Evolutionary conservation across 2,113 vertebrate genomes (phyloP), one percentile per base, ranked within the genome.

Genomic region (Acrocephalus arundinaceus): DNA sequence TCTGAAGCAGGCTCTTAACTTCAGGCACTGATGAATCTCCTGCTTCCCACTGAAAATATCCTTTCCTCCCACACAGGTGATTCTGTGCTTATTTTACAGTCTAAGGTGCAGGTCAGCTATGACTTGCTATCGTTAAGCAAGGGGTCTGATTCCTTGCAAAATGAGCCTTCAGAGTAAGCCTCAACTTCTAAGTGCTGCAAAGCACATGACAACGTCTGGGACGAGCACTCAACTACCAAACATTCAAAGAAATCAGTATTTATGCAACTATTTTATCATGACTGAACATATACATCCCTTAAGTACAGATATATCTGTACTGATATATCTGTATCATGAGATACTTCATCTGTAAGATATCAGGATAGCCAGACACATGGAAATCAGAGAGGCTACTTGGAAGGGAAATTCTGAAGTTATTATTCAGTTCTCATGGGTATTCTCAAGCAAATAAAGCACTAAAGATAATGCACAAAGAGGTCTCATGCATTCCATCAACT

Each of bases 41-140:
- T 49, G 19, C 25, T 88, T 65, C 72, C 58, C 67, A 37, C 19
- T 45, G 35, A 39, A 77, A 70, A 77, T 4, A 71, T 10, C 49
- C 73, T 62, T 45, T 35, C 58, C 19, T 37, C 7, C 19, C 46
- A 43, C 0, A 0, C 14, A 77, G 49, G n/a, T 2, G 0, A 43
- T 48, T 59, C 13, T 41, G 28, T 49, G 37, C 31, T 37, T 37
- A 49, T 57, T 33, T 76, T 33, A 49, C 66, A 81, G 52, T 28
- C 23, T 35, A 35, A 67, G 33, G 25, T 49, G 41, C 21, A 48
- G 83, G 35, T 51, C 35, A 94, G 73, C 55, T 2, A 1, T 25
- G 28, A 54, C 14, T 67, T 67, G 23, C 25, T 43, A 18, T 35
- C 8, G 3, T 31, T 51, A 67, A 75, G 49, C 27, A 57, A 54